Percentiles rank a stretch among this genome's conserved stretches.
These are phyloP conservation scores for Acanthopagrus latus DNA, from an alignment of 2,797 vertebrate genomes.

Conservation along the genomic window DNA sequence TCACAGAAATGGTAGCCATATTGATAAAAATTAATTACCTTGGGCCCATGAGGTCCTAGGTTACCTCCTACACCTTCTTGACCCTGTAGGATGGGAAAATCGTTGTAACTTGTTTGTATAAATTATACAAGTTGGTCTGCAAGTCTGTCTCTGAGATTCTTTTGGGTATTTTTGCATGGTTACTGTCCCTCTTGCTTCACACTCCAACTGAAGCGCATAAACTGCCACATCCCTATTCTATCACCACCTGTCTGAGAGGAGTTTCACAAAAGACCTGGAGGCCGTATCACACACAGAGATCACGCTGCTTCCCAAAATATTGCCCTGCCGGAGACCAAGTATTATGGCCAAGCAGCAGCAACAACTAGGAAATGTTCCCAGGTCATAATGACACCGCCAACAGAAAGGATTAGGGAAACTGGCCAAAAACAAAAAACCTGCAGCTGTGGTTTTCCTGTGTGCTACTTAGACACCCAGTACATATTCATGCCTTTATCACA, in stretches of 20 bases:
- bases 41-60: constrained; percentile 67
- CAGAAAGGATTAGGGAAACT: not conserved
- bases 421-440: not conserved
- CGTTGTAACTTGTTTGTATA: constrained; percentile 13
- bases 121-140: not conserved
- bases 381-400: not conserved
- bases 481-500: not conserved
- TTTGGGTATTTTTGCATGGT: not conserved
- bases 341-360: not conserved
- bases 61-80: constrained; percentile 61
- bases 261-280: not conserved
- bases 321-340: constrained; percentile 1
- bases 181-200: not conserved
- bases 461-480: not conserved
- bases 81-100: constrained; percentile 64
- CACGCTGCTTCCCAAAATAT: not conserved
- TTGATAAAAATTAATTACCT: constrained; percentile 55
- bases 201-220: not conserved
- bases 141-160: not conserved
- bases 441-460: constrained; percentile 2
- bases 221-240: not conserved
- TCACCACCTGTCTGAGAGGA: not conserved
- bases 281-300: not conserved
- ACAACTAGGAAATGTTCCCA: not conserved
- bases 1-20: constrained; percentile 2